These are phyloP conservation scores for Perognathus longimembris DNA, from an alignment of 2,113 vertebrate genomes.

Conservation along the genomic window DNA sequence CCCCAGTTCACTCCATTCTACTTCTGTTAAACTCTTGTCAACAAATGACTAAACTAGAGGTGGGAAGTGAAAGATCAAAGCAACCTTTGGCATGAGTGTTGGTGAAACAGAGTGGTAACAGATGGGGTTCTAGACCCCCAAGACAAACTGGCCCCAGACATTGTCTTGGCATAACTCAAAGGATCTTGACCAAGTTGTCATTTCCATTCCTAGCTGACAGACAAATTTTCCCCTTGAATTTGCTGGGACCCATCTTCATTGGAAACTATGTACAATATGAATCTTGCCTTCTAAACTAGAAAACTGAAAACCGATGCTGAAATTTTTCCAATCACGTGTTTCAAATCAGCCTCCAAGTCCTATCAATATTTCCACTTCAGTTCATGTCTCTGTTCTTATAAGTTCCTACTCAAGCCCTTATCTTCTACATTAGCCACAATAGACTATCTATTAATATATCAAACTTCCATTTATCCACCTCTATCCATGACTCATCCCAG, in stretches of 20 bases:
- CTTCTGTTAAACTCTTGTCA: conserved; percentile 69
- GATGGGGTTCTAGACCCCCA: conserved; percentile 32
- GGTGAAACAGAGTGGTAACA: conserved; percentile 59
- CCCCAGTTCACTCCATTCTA: conserved; percentile 75
- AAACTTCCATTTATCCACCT: background rate
- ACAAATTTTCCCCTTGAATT: conserved; percentile 8
- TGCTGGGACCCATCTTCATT: background rate
- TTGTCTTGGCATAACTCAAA: conserved; percentile 46
- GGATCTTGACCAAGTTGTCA: background rate
- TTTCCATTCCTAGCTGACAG: background rate
- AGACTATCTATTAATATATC: background rate
- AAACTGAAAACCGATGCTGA: background rate
- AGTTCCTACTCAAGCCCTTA: background rate
- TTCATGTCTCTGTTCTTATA: background rate
- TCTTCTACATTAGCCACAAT: background rate
- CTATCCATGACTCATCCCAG: background rate
- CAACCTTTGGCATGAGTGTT: conserved; percentile 19
- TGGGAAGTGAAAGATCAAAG: conserved; percentile 15
- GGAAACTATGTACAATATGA: background rate
- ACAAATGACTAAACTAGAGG: conserved; percentile 32
- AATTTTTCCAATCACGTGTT: background rate
- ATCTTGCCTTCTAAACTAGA: background rate
- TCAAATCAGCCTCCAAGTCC: background rate
- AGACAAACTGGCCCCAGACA: conserved; percentile 22
- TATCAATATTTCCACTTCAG: background rate